phyloP scores from a whole-genome alignment of 2,113 vertebrate genomes.

The Hystrix cristata region DNA sequence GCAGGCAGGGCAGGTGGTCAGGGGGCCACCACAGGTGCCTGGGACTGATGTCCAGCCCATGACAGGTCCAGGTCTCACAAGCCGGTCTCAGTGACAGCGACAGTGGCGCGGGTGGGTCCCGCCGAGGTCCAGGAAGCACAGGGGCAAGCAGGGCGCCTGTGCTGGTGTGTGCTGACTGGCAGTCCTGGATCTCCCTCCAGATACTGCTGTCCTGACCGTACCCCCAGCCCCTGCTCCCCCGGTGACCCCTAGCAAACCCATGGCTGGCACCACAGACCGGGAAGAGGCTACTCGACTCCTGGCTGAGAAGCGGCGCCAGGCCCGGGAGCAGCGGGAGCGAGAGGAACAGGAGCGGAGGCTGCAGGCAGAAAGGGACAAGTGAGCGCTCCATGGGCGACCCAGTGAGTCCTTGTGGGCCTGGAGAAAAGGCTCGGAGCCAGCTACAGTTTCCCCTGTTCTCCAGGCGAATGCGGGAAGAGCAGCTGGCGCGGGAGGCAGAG shows the following conservation, averaged over 20 bases:
- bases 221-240: slow-evolving; percentile 77
- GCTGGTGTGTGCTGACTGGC: slow-evolving; percentile 29
- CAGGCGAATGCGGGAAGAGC: slow-evolving; percentile 92
- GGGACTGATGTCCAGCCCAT: neutral
- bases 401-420: neutral
- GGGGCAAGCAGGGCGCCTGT: neutral
- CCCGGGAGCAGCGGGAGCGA: slow-evolving; percentile 95
- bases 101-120: neutral
- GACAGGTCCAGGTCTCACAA: neutral
- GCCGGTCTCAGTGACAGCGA: neutral
- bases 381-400: slow-evolving; percentile 48
- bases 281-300: slow-evolving; percentile 95
- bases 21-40: neutral
- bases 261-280: slow-evolving; percentile 94
- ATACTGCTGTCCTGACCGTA: slow-evolving; percentile 64
- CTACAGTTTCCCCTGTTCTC: neutral
- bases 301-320: slow-evolving; percentile 95
- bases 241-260: slow-evolving; percentile 89
- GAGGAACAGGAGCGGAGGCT: slow-evolving; percentile 94
- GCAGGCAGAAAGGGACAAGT: slow-evolving; percentile 95
- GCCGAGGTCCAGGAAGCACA: neutral
- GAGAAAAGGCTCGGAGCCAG: neutral
- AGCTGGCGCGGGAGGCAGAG: slow-evolving; percentile 90
- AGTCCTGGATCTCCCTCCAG: slow-evolving; percentile 48
- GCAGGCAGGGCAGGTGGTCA: neutral